Conservation (phyloP, 2,888 invertebrate genomes). For the Tholera decimalis region DNA sequence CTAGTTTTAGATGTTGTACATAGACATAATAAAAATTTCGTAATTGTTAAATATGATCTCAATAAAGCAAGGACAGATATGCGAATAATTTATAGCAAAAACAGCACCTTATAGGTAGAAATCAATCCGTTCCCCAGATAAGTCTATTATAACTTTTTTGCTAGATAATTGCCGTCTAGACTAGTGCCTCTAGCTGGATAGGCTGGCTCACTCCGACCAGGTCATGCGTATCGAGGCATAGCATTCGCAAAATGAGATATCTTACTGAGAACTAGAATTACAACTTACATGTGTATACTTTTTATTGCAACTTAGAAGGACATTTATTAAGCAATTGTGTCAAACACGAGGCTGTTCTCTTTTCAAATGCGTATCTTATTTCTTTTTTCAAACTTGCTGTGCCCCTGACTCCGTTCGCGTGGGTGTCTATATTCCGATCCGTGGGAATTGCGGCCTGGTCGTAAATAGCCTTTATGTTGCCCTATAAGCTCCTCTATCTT, state of each 20-base stretch:
- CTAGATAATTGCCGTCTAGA: constrained; percentile 33
- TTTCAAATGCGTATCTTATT: no score
- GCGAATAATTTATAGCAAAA: neutral
- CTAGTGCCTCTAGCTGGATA: neutral
- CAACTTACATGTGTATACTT: neutral
- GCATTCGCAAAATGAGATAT: constrained; percentile 16
- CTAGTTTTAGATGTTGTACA: no score
- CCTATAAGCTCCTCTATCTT: no score
- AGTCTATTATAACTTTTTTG: constrained; percentile 15
- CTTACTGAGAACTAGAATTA: constrained; percentile 12
- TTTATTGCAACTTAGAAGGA: neutral
- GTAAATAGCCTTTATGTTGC: no score
- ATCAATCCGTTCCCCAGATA: constrained; percentile 22
- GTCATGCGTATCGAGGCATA: constrained; percentile 36
- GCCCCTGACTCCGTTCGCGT: no score
- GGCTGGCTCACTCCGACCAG: constrained; percentile 12
- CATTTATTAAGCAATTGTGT: neutral
- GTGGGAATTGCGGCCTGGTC: no score
- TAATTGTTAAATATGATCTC: neutral
- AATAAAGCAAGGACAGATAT: neutral
- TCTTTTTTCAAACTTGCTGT: no score
- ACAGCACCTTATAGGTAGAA: neutral
- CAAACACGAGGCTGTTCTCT: neutral
- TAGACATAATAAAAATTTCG: no score
- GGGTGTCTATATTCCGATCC: no score